Evolutionary conservation across 2,113 vertebrate species (phyloP), one percentile per base, ranked within the genome.

Genomic region (Hippoglossus stenolepis): DNA sequence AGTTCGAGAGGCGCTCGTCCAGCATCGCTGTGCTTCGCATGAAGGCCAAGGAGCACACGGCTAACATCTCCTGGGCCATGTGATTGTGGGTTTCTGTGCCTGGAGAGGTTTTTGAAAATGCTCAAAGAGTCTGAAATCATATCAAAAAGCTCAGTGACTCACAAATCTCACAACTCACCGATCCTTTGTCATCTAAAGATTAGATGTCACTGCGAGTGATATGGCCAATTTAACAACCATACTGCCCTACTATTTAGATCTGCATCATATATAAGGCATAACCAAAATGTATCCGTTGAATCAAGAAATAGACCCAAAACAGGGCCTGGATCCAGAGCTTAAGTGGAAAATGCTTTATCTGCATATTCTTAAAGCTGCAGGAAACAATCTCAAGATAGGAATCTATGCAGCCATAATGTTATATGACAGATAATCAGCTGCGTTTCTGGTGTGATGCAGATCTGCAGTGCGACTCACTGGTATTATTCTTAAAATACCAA

Each of bases 1-100:
- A 99, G 88, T 97, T 98, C 57, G 98, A 99, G 94, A 93, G 98
- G 73, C 95, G 98, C 61, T 98, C 98, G 24, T 99, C 98, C 88
- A 99, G 97, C 90, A 99, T 99, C 28, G 98, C 98, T 3, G 98
- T 98, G 85, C 95, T 99, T 92, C 96, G 98, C 88, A 98, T 99
- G 98, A 99, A 99, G 92, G 98, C 97, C 89, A 99, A 99, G 89
- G 98, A 99, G 92, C 98, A 99, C 78, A 87, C 98, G 54, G 98
- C 98, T 85, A 99, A 99, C 94, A 99, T 99, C 93, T 97, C 98
- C 73, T 99, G 98, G 98, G 96, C 97, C 87, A 97, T 99, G 96
- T 99, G 96, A 98, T 65, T 43, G 20, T 7, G 3, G 57, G 65
- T 0, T 12, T n/a, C 23, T 17, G 5, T 17, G 18, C 24, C 49